Evolutionary conservation across 2,888 invertebrate species (phyloP).

Genomic region (Chelonus formosanus): DNA sequence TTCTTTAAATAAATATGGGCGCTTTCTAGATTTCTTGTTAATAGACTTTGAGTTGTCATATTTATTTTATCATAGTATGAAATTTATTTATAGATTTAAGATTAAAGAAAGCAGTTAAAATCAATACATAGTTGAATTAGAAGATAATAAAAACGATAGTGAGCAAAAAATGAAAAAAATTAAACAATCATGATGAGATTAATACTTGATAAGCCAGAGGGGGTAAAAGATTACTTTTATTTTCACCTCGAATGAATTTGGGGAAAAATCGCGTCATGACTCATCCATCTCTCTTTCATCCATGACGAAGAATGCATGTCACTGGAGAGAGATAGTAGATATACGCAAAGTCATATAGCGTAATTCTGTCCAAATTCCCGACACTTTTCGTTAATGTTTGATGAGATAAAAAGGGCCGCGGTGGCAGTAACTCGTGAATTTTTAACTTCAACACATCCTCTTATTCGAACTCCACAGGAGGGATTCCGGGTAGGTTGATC

Average conservation of each 20-base stretch:
- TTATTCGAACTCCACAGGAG: constrained; percentile 7
- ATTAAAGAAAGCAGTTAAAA: too few species aligned
- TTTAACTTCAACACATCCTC: constrained; percentile 45
- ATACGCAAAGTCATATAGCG: constrained; percentile 32
- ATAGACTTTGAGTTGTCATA: too few species aligned
- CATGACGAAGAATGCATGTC: not conserved
- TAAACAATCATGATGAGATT: not conserved
- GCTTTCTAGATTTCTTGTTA: too few species aligned
- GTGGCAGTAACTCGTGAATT: constrained; percentile 54
- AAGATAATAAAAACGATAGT: too few species aligned
- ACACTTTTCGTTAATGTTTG: constrained; percentile 53
- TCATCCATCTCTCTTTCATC: not conserved
- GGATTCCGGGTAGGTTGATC: constrained; percentile 30
- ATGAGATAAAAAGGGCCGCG: constrained; percentile 61
- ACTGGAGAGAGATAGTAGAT: not conserved
- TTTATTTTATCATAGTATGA: too few species aligned
- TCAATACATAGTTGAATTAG: too few species aligned
- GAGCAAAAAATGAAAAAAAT: too few species aligned
- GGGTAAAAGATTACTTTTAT: constrained; percentile 5
- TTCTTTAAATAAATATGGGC: too few species aligned
- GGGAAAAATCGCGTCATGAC: constrained; percentile 12
- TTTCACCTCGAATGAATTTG: constrained; percentile 10
- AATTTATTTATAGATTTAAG: too few species aligned
- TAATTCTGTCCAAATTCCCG: constrained; percentile 35
- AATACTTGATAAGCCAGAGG: constrained; percentile 19